Evolutionary conservation across 2,797 vertebrate genomes (phyloP).

Genomic region (Paedocypris micromegethes): DNA sequence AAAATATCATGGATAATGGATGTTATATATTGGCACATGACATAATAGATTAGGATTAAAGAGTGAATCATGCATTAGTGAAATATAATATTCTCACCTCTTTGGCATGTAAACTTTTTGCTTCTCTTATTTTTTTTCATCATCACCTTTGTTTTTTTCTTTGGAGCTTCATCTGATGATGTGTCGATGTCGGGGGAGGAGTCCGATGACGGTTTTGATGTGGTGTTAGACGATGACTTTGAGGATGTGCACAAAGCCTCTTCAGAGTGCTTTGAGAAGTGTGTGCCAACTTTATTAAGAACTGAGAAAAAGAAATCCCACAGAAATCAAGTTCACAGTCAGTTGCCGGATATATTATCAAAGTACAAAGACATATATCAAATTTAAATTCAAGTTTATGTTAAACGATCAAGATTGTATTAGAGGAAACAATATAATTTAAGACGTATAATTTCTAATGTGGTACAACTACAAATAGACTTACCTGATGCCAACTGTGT

Average conservation of each 20-base stretch:
- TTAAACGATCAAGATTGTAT: background rate
- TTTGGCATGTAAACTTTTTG: background rate
- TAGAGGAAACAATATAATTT: background rate
- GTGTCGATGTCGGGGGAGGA: no score
- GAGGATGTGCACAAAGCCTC: background rate
- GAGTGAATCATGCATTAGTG: no score
- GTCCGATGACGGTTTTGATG: no score
- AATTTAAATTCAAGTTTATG: background rate
- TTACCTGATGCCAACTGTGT: background rate
- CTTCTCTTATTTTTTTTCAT: constrained; percentile 5
- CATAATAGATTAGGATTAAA: no score
- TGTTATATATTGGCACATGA: background rate
- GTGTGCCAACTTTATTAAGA: no score
- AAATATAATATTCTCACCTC: background rate
- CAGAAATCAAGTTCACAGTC: constrained; percentile 1
- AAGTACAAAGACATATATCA: no score
- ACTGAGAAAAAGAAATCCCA: no score
- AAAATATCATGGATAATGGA: constrained; percentile 1
- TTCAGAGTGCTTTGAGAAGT: constrained; percentile 10
- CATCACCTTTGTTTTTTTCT: background rate
- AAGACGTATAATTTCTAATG: background rate
- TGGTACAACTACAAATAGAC: no score
- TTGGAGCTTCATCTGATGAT: background rate
- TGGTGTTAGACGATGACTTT: constrained; percentile 3
- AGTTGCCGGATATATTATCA: background rate